Evolutionary conservation across 2,888 invertebrate genomes (phyloP).

Genomic region (Chloroclystis v-ata): DNA sequence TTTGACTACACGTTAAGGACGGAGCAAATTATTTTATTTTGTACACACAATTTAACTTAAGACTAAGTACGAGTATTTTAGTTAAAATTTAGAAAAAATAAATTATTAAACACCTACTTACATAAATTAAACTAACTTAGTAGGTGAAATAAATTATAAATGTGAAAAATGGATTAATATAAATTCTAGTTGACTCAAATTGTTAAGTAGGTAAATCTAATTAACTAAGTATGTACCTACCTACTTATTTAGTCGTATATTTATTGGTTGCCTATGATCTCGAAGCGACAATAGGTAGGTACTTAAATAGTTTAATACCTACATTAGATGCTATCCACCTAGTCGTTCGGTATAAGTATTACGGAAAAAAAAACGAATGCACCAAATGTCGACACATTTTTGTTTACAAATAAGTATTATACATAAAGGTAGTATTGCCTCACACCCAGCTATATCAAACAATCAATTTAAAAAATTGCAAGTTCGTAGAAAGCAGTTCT

Average conservation of each 20-base stretch:
- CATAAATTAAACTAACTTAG: conserved; percentile 7
- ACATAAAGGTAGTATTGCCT: conserved; percentile 1
- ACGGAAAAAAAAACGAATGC: neutral
- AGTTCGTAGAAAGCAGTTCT: no score
- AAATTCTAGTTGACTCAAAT: conserved; percentile 10
- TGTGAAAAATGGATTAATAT: neutral
- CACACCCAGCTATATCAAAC: neutral
- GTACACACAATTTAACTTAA: conserved; percentile 19
- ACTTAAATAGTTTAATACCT: no score
- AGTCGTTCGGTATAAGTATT: neutral
- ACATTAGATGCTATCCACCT: neutral
- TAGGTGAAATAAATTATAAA: conserved; percentile 7
- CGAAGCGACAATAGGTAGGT: no score
- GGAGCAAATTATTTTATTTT: conserved; percentile 17
- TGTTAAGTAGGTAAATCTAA: neutral
- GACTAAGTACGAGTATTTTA: conserved; percentile 4
- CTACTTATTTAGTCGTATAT: neutral
- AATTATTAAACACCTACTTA: neutral
- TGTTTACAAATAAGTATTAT: neutral
- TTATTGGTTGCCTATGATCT: no score
- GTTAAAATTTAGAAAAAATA: conserved; percentile 18
- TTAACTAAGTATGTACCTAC: neutral
- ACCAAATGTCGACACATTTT: neutral
- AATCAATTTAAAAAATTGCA: neutral
- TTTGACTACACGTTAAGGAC: neutral